Evolutionary conservation across 2,888 invertebrate genomes (phyloP), one percentile per base, ranked within the genome.

Genomic region (Aplocera efformata): DNA sequence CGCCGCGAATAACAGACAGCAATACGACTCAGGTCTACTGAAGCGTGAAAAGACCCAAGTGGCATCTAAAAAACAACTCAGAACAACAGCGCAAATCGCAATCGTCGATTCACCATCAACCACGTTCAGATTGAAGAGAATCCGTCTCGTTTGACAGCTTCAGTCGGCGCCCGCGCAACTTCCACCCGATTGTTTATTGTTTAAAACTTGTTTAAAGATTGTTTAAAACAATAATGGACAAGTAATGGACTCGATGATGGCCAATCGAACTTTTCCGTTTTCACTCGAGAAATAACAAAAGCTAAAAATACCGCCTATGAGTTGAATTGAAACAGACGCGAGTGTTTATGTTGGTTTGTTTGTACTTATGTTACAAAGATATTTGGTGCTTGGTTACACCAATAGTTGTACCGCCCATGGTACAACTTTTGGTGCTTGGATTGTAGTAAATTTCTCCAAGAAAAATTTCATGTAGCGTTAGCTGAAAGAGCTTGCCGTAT

Each of bases 221-320:
- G 49, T 49, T 51, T 51, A 46, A 56, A 53, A 53, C 52, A 53
- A 53, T 52, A 53, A 59, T 58, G 53, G 53, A 40, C 51, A 49
- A 42, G 47, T 50, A 53, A 59, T 58, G 50, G 50, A 40, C 29
- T 31, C 38, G 56, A 49, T 58, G 56, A 58, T 46, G 39, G 58
- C 50, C 34, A 45, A 52, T 48, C 10, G 43, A 48, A 31, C 48
- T 48, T 43, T 48, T 52, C 40, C 50, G 48, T 48, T 46, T 53
- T 64, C 59, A 65, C 60, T 59, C n/a, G 60, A 53, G 56, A 50
- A 60, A 51, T 61, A 61, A 67, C 59, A 58, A 38, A 32, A 28
- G 39, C 13, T 50, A 60, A 58, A 54, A 56, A 60, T 54, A 54
- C 45, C 31, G 17, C 8, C 35, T 45, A 47, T 38, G 24, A 40